A percentile compares a stretch with the other conserved stretches of the same genome.
phyloP scores from a whole-genome alignment of 2,888 invertebrate genomes.

The Cremastinae sp. region DNA sequence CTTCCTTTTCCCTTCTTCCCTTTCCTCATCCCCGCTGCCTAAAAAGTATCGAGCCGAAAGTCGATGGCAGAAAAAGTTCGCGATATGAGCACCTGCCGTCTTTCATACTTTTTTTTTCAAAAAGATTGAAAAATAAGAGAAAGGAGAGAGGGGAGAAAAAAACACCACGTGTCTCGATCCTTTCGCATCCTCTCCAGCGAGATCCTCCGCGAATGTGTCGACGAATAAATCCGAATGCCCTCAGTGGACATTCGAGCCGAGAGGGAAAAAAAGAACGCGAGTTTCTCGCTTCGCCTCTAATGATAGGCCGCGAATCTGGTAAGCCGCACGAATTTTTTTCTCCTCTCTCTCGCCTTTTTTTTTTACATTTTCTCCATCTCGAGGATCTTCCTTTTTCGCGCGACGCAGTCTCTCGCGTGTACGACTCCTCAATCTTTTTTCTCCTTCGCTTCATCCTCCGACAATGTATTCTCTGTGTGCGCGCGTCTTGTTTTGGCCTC shows the following conservation, averaged over 20 bases:
- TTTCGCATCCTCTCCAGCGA: slow-evolving; percentile 12
- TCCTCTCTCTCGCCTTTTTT: slow-evolving; percentile 21
- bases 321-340: slow-evolving; percentile 16
- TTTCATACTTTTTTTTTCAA: slow-evolving; percentile 10
- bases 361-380: slow-evolving; percentile 35
- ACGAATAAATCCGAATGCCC: slow-evolving; percentile 52
- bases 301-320: slow-evolving; percentile 50
- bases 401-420: slow-evolving; percentile 15
- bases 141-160: too few species aligned
- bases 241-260: not conserved
- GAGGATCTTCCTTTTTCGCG: slow-evolving; percentile 32
- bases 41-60: slow-evolving; percentile 31
- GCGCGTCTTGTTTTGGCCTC: slow-evolving; percentile 8
- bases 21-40: slow-evolving; percentile 1
- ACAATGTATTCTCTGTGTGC: slow-evolving; percentile 13
- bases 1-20: not conserved
- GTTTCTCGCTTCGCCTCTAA: slow-evolving; percentile 46
- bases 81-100: slow-evolving; percentile 45
- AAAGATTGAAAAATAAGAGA: not conserved
- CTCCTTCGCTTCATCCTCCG: slow-evolving; percentile 17
- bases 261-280: not conserved
- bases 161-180: slow-evolving; percentile 33
- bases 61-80: slow-evolving; percentile 22
- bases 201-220: slow-evolving; percentile 24
- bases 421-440: slow-evolving; percentile 8